Percentiles rank a stretch among this genome's conserved stretches.
Conservation (phyloP, 2,797 vertebrate genomes). For the Pangasius djambal region DNA sequence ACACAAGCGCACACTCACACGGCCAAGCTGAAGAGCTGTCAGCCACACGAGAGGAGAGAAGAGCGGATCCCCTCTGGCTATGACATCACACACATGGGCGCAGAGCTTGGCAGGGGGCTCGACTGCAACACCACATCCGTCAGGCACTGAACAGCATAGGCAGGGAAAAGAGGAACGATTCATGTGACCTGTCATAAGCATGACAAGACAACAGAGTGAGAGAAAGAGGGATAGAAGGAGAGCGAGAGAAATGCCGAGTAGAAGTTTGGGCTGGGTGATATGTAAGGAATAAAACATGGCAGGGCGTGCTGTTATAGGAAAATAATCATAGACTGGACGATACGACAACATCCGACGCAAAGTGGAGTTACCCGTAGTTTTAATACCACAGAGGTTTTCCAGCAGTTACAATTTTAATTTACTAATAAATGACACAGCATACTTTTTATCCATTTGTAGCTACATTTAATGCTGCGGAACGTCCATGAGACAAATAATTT, state of each 20-base stretch:
- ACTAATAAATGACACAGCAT: neutral
- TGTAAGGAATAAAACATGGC: neutral
- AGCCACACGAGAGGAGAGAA: constrained; percentile 54
- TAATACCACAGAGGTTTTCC: neutral
- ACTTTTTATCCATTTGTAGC: neutral
- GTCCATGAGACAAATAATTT: neutral
- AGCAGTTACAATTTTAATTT: neutral
- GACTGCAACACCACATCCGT: constrained; percentile 52
- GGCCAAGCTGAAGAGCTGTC: constrained; percentile 56
- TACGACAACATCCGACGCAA: neutral
- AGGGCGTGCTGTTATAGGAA: neutral
- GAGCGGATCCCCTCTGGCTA: constrained; percentile 57
- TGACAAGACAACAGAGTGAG: constrained; percentile 31
- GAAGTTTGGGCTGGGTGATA: neutral
- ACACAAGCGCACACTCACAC: constrained; percentile 24
- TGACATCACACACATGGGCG: constrained; percentile 57
- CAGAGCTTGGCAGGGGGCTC: constrained; percentile 46
- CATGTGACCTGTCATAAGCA: constrained; percentile 46
- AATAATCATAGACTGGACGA: neutral
- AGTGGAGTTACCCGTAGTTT: neutral
- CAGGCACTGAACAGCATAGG: constrained; percentile 21
- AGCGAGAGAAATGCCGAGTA: constrained; percentile 11
- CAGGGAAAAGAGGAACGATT: neutral
- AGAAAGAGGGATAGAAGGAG: constrained; percentile 22
- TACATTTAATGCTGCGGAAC: neutral